Percentiles rank a stretch among this genome's conserved stretches.
These are phyloP conservation scores for Macrocentrus cingulum DNA, from an alignment of 1,140 invertebrate species.

Conservation along the genomic window DNA sequence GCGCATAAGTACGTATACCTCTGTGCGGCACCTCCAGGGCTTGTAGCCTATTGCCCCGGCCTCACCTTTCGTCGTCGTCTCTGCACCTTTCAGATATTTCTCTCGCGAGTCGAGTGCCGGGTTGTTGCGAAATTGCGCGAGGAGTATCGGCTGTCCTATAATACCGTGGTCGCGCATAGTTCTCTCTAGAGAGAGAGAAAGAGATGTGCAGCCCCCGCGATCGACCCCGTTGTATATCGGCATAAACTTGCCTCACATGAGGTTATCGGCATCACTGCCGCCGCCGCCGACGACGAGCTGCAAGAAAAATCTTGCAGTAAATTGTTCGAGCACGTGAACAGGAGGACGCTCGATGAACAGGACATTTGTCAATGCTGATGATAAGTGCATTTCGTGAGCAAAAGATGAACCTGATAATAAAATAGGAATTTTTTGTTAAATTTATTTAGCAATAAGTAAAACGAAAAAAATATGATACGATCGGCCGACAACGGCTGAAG, in stretches of 20 bases:
- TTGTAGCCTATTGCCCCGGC: conserved; percentile 29
- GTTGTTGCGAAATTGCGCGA: conserved; percentile 25
- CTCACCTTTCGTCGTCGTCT: conserved; percentile 30
- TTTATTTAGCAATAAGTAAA: too few species aligned
- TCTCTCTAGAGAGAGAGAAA: not conserved
- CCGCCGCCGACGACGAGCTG: too few species aligned
- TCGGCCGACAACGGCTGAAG: too few species aligned
- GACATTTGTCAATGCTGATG: too few species aligned
- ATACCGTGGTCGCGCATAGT: conserved; percentile 3
- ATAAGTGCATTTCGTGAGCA: too few species aligned
- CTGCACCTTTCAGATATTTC: conserved; percentile 35
- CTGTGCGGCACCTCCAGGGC: conserved; percentile 22
- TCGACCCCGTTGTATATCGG: conserved; percentile 17
- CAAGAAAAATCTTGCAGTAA: too few species aligned
- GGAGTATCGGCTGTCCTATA: conserved; percentile 12
- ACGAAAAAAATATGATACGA: too few species aligned
- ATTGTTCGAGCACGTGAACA: too few species aligned
- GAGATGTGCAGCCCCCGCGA: conserved; percentile 9
- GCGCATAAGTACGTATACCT: conserved; percentile 5
- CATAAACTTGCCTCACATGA: conserved; percentile 11
- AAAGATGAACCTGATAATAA: too few species aligned
- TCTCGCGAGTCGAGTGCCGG: conserved; percentile 19
- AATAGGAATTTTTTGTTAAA: too few species aligned
- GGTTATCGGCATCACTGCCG: conserved; percentile 8
- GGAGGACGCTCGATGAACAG: too few species aligned